These are phyloP conservation scores for Saturnia pavonia DNA, from an alignment of 2,888 invertebrate genomes.

Conservation along the genomic window DNA sequence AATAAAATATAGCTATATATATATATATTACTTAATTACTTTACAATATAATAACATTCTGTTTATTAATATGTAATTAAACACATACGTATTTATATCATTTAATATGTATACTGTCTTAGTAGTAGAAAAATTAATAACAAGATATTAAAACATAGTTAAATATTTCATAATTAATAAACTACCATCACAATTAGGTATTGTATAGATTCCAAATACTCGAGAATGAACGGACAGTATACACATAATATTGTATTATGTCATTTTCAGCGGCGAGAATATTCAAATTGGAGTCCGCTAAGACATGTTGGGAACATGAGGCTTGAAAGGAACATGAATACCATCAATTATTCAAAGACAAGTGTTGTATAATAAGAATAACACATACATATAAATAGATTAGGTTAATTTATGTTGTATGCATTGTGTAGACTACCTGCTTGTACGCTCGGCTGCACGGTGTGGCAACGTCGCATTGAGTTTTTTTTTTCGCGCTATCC, in stretches of 20 bases:
- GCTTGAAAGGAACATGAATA: slow-evolving; percentile 49
- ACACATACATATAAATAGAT: slow-evolving; percentile 49
- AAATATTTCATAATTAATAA: background rate
- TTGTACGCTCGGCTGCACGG: slow-evolving; percentile 73
- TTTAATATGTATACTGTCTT: slow-evolving; percentile 10
- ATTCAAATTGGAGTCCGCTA: slow-evolving; percentile 60
- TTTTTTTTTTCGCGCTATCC: slow-evolving; percentile 71
- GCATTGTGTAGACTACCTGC: slow-evolving; percentile 72
- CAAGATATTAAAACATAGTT: background rate
- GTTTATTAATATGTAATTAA: background rate
- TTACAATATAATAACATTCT: background rate
- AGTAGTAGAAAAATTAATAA: background rate
- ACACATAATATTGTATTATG: slow-evolving; percentile 7
- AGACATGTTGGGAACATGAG: slow-evolving; percentile 66
- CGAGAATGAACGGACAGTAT: slow-evolving; percentile 2
- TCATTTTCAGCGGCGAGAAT: slow-evolving; percentile 18
- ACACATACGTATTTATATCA: background rate
- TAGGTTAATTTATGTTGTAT: slow-evolving; percentile 52
- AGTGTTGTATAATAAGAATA: slow-evolving; percentile 68
- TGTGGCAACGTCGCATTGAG: slow-evolving; percentile 76
- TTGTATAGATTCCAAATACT: background rate
- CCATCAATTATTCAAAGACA: slow-evolving; percentile 57
- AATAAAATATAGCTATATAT: slow-evolving; percentile 30
- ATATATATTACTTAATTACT: slow-evolving; percentile 2
- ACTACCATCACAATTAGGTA: background rate